Base-by-base conservation (phyloP, 2,797 vertebrate species). In the Siniperca obscura region DNA sequence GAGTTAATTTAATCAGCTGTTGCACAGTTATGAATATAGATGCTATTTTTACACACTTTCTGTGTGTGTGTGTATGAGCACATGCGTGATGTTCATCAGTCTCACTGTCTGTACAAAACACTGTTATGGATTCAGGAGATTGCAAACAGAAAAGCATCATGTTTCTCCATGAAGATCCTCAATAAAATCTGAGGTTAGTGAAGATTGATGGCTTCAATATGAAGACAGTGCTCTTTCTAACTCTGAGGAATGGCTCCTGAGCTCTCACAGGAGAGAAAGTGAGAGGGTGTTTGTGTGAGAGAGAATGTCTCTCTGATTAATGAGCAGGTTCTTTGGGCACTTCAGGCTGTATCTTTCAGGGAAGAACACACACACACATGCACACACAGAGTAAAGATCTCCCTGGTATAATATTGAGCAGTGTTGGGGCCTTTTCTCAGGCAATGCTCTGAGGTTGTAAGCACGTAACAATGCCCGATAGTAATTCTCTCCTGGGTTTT, bases 131-230 rank as follows among this genome's bases (percentile, higher is more conserved):
- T 72, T 62, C 64, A 70, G 74, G 56, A 55, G 46, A 78, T 70
- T 38, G 64, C 53, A 74, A 60, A 44, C 46, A 70, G 60, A 57
- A 62, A 61, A 70, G 67, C 62, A 82, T 77, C 78, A 60, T 81
- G 74, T 75, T 81, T 76, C 68, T 36, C 73, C 64, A 55, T 40
- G 30, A 80, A 70, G 70, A 60, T 65, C 46, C 65, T 62, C 50
- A 76, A 60, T 73, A 73, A 25, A 61, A 84, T 46, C 27, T 9
- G 50, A 67, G 66, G 21, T 76, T 66, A 75, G 71, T 75, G 56
- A 81, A 87, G 85, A 84, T 80, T 46, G 76, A 87, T 73, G 71
- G 25, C 53, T 80, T 82, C 74, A 82, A 85, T 85, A 81, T 80
- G 59, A 61, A 67, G 75, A 50, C 65, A 48, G 53, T 62, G 72